These are phyloP conservation scores for Chiridota heheva DNA, from an alignment of 35 echinoderm and acorn worm species.

Conservation along the genomic window DNA sequence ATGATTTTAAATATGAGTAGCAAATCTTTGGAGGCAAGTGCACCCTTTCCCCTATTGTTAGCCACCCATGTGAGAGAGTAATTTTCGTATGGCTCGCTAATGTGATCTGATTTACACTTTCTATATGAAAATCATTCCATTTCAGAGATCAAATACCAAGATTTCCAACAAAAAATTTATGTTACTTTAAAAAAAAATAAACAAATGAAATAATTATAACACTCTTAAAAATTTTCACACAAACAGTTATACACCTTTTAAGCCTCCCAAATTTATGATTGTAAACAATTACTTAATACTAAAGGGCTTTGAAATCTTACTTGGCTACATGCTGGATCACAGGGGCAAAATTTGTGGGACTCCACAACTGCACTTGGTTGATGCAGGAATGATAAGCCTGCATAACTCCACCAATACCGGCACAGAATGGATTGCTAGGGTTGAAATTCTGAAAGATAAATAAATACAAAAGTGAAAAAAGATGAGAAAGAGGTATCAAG, in stretches of 20 bases:
- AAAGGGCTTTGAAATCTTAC: constrained; percentile 11
- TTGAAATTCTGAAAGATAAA: constrained; percentile 88
- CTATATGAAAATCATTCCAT: too few species aligned
- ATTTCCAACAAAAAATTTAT: neutral
- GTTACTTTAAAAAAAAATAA: neutral
- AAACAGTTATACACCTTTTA: neutral
- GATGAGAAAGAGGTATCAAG: neutral
- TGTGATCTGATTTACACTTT: too few species aligned
- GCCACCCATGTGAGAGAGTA: too few species aligned
- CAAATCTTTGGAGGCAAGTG: too few species aligned
- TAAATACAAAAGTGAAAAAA: neutral
- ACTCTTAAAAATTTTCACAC: neutral
- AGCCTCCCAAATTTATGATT: neutral
- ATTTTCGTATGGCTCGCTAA: too few species aligned
- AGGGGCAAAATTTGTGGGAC: constrained; percentile 98
- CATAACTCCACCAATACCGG: constrained; percentile 82
- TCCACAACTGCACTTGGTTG: constrained; percentile 84
- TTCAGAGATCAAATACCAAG: neutral
- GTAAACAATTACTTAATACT: neutral
- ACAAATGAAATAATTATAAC: neutral
- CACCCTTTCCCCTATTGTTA: too few species aligned
- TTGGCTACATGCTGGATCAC: constrained; percentile 97
- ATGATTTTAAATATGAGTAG: too few species aligned
- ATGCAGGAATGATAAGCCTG: constrained; percentile 88
- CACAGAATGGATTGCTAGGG: constrained; percentile 79